phyloP scores from a whole-genome alignment of 2,113 vertebrate genomes.

The Pedetes capensis region DNA sequence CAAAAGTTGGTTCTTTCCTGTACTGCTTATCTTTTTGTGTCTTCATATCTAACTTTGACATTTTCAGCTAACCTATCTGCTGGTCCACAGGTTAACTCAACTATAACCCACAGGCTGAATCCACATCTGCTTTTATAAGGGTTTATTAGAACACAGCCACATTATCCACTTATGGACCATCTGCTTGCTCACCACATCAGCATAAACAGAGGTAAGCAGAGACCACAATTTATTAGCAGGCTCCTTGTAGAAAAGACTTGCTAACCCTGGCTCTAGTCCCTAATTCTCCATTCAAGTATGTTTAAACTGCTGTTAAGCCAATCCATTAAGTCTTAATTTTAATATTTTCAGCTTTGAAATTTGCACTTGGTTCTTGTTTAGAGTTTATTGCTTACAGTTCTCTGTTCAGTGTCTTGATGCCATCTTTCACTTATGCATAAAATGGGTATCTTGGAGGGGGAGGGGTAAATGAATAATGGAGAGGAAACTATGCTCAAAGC shows the following conservation, averaged over 20 bases:
- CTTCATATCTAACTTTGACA: background rate
- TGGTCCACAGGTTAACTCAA: background rate
- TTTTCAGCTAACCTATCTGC: background rate
- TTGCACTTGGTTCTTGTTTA: background rate
- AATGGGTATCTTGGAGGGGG: background rate
- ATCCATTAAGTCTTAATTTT: background rate
- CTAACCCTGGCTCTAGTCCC: background rate
- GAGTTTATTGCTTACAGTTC: background rate
- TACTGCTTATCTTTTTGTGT: background rate
- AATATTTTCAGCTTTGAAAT: background rate
- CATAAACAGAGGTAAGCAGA: background rate
- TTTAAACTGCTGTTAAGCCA: background rate
- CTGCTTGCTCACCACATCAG: background rate
- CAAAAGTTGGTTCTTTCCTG: no score
- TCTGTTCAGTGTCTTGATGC: background rate
- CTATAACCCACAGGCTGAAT: background rate
- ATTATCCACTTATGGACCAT: background rate
- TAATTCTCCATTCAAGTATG: background rate
- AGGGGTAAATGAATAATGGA: no score
- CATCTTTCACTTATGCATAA: background rate
- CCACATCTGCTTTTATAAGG: background rate
- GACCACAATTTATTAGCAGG: background rate
- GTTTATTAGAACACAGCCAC: background rate
- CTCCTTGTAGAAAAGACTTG: background rate
- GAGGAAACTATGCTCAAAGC: no score